phyloP scores from a whole-genome alignment of 1,140 invertebrate genomes.

The Trinorchestia longiramus region DNA sequence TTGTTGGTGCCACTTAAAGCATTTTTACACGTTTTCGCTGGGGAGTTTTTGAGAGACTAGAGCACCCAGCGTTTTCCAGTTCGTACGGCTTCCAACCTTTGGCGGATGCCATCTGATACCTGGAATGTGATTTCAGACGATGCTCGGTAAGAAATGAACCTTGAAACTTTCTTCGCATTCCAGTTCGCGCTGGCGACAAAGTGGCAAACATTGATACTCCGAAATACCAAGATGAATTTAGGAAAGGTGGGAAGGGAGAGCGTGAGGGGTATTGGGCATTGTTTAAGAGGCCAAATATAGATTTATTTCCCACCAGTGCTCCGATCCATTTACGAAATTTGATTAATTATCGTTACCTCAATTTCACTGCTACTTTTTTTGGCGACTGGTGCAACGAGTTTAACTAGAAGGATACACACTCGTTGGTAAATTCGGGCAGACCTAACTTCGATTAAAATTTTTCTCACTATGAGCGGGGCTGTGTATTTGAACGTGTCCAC shows the following conservation, averaged over 20 bases:
- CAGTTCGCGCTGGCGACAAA: not conserved
- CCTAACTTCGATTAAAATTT: too few relatives aligned
- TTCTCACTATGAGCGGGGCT: too few relatives aligned
- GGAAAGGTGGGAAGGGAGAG: too few relatives aligned
- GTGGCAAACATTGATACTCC: not conserved
- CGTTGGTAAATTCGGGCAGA: too few relatives aligned
- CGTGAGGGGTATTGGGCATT: not conserved
- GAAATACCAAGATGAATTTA: not conserved
- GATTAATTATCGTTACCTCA: not conserved
- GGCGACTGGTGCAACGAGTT: too few relatives aligned
- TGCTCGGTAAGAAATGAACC: conserved; percentile 23
- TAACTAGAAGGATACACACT: too few relatives aligned
- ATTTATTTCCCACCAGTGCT: not conserved
- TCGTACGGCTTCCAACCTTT: not conserved
- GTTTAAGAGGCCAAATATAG: not conserved
- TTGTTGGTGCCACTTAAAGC: conserved; percentile 26
- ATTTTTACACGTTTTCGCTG: not conserved
- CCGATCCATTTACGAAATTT: not conserved
- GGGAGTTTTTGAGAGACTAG: not conserved
- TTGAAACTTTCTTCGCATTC: conserved; percentile 45
- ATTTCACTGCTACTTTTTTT: not conserved
- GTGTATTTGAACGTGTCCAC: too few relatives aligned
- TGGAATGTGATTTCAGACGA: not conserved
- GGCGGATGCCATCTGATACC: not conserved
- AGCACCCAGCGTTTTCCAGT: not conserved